These are phyloP conservation scores for Aphis gossypii DNA, from an alignment of 1,140 invertebrate genomes.

Conservation along the genomic window DNA sequence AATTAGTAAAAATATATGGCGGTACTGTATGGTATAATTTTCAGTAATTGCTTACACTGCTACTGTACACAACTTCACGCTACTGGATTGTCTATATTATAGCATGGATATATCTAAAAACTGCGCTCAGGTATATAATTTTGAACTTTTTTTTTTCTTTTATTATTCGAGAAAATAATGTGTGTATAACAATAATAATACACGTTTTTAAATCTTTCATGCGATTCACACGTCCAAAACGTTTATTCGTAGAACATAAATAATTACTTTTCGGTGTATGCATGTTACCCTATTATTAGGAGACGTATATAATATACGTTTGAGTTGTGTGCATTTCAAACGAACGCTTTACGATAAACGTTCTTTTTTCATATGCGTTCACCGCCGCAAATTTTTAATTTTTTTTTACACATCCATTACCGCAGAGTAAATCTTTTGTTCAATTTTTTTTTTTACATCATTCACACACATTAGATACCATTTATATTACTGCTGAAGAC, in stretches of 20 bases:
- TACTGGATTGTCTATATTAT: not conserved
- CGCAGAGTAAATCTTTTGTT: not conserved
- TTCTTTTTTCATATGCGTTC: not conserved
- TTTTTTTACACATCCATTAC: not conserved
- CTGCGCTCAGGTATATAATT: not conserved
- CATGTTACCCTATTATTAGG: not conserved
- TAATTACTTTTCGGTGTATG: not conserved
- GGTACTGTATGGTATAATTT: too few species aligned
- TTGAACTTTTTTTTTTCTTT: not conserved
- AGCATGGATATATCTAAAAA: too few species aligned
- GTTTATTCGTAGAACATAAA: not conserved
- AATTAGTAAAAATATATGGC: too few species aligned
- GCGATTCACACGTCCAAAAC: not conserved
- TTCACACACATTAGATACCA: not conserved
- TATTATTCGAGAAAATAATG: not conserved
- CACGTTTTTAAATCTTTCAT: not conserved
- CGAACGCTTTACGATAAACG: not conserved
- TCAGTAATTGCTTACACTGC: too few species aligned
- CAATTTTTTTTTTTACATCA: not conserved
- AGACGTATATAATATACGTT: not conserved
- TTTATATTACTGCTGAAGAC: not conserved
- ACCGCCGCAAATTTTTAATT: not conserved
- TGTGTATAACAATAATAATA: not conserved
- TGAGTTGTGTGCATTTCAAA: not conserved
- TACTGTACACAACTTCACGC: too few species aligned